Percentiles rank a stretch among this genome's conserved stretches.
Evolutionary conservation across 2,888 invertebrate genomes (phyloP).

Genomic region (Linyphia triangularis): DNA sequence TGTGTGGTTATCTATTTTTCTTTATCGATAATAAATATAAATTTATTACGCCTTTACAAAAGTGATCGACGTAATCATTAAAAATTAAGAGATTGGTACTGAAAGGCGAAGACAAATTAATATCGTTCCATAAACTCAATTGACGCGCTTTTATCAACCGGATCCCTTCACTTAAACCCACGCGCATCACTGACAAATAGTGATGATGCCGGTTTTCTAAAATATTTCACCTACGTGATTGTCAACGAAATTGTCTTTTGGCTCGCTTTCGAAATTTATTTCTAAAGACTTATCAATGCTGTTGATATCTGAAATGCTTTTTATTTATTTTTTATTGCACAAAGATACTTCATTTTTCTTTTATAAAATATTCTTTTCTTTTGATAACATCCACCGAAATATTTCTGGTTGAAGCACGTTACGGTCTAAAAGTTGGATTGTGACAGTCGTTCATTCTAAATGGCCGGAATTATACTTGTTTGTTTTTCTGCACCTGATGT

Average conservation of each 20-base stretch:
- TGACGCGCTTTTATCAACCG: conserved; percentile 10
- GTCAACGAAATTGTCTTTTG: conserved; percentile 11
- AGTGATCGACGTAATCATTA: not conserved
- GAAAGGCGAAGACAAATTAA: conserved; percentile 4
- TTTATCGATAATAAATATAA: no score
- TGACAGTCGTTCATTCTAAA: no score
- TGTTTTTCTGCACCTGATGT: no score
- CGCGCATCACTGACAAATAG: no score
- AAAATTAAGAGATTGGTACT: not conserved
- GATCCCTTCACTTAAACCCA: not conserved
- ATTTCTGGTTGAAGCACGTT: no score
- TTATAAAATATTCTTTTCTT: no score
- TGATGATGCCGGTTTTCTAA: conserved; percentile 12
- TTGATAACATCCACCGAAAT: no score
- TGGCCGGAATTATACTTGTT: no score
- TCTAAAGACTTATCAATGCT: not conserved
- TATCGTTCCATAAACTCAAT: not conserved
- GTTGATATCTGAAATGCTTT: not conserved
- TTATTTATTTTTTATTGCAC: not conserved
- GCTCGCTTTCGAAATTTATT: not conserved
- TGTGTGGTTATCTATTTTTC: no score
- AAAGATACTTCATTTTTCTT: no score
- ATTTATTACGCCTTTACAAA: no score
- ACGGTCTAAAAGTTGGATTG: no score
- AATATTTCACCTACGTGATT: conserved; percentile 24